A percentile compares a stretch with the other conserved stretches of the same genome.
phyloP scores from a whole-genome alignment of 2,113 vertebrate genomes.

The Labeo catla region DNA sequence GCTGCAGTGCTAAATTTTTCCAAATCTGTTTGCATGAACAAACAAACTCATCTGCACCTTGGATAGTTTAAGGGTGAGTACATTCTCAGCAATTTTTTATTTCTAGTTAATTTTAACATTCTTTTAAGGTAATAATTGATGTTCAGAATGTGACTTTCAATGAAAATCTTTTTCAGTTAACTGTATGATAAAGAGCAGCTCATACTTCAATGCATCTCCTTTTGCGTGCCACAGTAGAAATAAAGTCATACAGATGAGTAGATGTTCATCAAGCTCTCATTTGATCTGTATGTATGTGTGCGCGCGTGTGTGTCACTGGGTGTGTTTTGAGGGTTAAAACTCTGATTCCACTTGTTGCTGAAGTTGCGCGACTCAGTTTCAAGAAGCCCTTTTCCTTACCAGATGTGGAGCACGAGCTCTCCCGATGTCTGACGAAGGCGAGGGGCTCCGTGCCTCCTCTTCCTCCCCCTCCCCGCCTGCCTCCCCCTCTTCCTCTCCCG shows the following conservation, averaged over 20 bases:
- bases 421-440: slow-evolving; percentile 74
- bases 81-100: neutral
- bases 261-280: neutral
- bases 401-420: slow-evolving; percentile 57
- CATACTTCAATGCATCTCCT: neutral
- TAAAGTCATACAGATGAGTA: neutral
- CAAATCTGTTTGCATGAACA: neutral
- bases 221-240: neutral
- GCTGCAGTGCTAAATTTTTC: no score
- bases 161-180: no score
- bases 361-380: neutral
- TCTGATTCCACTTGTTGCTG: slow-evolving; percentile 59
- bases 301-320: neutral
- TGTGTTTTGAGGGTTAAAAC: slow-evolving; percentile 19
- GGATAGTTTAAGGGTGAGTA: neutral
- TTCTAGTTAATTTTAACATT: neutral
- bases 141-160: neutral
- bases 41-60: neutral
- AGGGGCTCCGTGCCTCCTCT: slow-evolving; percentile 62
- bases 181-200: no score
- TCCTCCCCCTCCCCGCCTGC: slow-evolving; percentile 61
- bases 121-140: neutral
- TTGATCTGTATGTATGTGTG: neutral
- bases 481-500: slow-evolving; percentile 61
- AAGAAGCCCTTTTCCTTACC: neutral